Percentiles rank a stretch among this genome's conserved stretches.
Evolutionary conservation across 1,140 invertebrate species (phyloP).

Genomic region (Hylaeus anthracinus): DNA sequence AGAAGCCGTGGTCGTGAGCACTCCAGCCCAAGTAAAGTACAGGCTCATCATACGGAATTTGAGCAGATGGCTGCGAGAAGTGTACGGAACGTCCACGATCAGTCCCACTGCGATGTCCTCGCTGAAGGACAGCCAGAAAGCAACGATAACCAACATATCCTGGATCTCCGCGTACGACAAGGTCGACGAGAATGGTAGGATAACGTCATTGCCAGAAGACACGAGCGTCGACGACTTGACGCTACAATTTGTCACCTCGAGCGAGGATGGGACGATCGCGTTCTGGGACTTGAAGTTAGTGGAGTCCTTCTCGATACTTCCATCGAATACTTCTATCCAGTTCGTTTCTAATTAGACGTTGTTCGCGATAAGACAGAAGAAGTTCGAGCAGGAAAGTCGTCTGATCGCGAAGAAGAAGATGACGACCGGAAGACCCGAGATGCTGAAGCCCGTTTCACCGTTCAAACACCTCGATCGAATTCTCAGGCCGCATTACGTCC

Average conservation of each 20-base stretch:
- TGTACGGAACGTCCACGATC: slow-evolving; percentile 81
- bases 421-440: slow-evolving; percentile 76
- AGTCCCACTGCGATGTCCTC: slow-evolving; percentile 83
- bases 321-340: too few species aligned
- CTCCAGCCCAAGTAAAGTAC: slow-evolving; percentile 84
- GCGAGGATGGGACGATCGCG: slow-evolving; percentile 85
- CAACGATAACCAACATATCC: slow-evolving; percentile 83
- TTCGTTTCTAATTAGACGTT: neutral
- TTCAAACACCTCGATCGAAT: slow-evolving; percentile 82
- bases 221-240: slow-evolving; percentile 74
- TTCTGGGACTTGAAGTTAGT: slow-evolving; percentile 86
- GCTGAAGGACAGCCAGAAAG: slow-evolving; percentile 83
- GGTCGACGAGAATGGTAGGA: slow-evolving; percentile 83
- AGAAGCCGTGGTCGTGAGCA: slow-evolving; percentile 84
- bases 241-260: slow-evolving; percentile 84
- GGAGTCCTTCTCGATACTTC: neutral
- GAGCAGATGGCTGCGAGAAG: slow-evolving; percentile 86
- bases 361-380: slow-evolving; percentile 20
- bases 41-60: slow-evolving; percentile 83
- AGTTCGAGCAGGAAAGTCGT: slow-evolving; percentile 63
- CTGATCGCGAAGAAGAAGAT: slow-evolving; percentile 23
- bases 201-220: slow-evolving; percentile 74
- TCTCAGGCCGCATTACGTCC: slow-evolving; percentile 83
- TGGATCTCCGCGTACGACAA: slow-evolving; percentile 85
- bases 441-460: slow-evolving; percentile 82